Conservation (phyloP, 2,888 invertebrate genomes). For the Thymelicus sylvestris region DNA sequence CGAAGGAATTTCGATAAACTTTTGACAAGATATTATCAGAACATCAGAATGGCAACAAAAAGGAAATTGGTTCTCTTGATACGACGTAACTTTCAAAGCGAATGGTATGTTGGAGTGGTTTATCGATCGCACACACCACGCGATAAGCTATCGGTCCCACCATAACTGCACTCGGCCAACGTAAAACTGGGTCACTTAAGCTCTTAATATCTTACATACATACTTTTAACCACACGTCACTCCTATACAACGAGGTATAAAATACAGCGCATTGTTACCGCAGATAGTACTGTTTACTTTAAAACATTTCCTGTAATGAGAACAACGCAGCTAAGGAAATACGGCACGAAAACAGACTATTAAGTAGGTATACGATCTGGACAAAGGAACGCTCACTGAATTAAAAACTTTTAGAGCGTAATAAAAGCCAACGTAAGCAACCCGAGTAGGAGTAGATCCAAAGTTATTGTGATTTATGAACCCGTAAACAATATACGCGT, state of each 20-base stretch:
- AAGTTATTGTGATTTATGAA: constrained; percentile 40
- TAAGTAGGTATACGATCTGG: constrained; percentile 5
- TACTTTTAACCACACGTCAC: constrained; percentile 49
- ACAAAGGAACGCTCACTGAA: constrained; percentile 28
- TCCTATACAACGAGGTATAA: constrained; percentile 55
- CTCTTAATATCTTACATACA: constrained; percentile 57
- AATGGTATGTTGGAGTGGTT: constrained; percentile 54
- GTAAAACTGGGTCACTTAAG: constrained; percentile 71
- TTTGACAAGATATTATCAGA: not conserved
- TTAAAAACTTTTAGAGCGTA: constrained; percentile 18
- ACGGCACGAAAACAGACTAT: constrained; percentile 10
- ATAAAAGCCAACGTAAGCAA: constrained; percentile 2
- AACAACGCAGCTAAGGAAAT: constrained; percentile 19
- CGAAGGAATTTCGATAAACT: too few relatives aligned
- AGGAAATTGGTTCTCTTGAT: constrained; percentile 8
- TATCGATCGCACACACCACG: constrained; percentile 64
- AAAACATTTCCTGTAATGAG: constrained; percentile 27
- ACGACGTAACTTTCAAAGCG: not conserved
- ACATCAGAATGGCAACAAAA: not conserved
- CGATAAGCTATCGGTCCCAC: constrained; percentile 69
- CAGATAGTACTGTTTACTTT: constrained; percentile 28
- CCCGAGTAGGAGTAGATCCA: constrained; percentile 25
- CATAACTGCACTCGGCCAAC: constrained; percentile 53
- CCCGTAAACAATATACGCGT: constrained; percentile 30
- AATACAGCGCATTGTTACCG: constrained; percentile 57